Base-by-base conservation (phyloP, 2,888 invertebrate genomes). In the Euzetes globulus region DNA sequence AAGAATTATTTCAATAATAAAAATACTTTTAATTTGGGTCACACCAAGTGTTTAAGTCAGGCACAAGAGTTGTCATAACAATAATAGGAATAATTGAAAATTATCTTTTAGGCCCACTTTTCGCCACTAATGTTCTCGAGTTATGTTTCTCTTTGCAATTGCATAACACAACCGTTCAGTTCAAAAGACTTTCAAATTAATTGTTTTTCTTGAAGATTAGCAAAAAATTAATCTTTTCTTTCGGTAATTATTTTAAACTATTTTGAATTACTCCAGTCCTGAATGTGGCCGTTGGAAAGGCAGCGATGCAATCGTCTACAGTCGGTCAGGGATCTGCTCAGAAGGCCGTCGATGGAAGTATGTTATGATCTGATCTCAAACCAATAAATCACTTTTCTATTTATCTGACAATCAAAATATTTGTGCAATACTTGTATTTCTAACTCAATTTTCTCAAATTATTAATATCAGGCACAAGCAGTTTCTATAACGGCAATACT, bases 201-300 rank as follows among this genome's bases (percentile, higher is more conserved):
- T 55, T 55, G 11, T 55, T 55, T 52, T 25, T 25, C 13, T 41
- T 41, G 41, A 41, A 41, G 41, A 41, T 55, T 55, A 50, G 11
- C 29, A 33, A 15, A 33, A 63, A 33, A 33, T 58, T 25, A 58
- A 27, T 63, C 17, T 33, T 29, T 63, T 63, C 33, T 63, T 27
- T n/a, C 17, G 1, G 27, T 33, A 63, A 63, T 63, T 37, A 63
- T 25, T 11, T 25, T 55, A 17, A 63, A 33, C 25, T 73, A 22
- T 22, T 70, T 22, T 68, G 9, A 77, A 75, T 86, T n/a, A n/a
- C n/a, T 85, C 0, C 87, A 94, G 94, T 94, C 47, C 83, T 94
- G 70, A 94, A 94, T 84, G 94, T 94, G 75, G 94, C 94, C 0
- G 93, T 93, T 1, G 94, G 94, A 41, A 94, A 94, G 83, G 94